phyloP scores from a whole-genome alignment of 2,113 vertebrate species.

The Cryptotis parvus region DNA sequence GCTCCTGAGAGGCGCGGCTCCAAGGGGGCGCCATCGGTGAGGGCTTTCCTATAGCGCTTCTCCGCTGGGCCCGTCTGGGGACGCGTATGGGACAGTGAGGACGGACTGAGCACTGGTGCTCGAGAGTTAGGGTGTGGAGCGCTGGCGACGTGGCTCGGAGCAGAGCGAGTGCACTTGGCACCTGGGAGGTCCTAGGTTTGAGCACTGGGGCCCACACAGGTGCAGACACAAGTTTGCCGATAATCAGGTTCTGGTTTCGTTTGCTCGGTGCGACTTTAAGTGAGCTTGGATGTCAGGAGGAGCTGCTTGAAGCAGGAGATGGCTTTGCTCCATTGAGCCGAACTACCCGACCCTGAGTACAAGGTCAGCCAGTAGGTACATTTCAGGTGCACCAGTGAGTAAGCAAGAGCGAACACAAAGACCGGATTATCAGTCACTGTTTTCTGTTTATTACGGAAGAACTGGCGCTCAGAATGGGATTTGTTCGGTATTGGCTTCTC shows the following conservation, averaged over 20 bases:
- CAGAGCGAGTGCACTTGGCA: neutral
- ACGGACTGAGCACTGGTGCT: neutral
- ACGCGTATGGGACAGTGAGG: neutral
- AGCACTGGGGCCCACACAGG: no score
- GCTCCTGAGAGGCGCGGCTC: no score
- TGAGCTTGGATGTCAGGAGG: neutral
- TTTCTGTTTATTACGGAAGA: conserved; percentile 24
- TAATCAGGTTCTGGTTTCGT: neutral
- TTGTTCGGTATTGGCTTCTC: neutral
- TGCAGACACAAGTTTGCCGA: neutral
- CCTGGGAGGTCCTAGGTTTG: no score
- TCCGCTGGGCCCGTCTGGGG: neutral
- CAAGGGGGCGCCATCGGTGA: no score
- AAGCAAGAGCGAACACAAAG: conserved; percentile 39
- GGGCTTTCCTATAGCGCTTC: neutral
- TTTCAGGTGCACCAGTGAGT: neutral
- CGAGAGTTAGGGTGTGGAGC: neutral
- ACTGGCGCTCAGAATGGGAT: neutral
- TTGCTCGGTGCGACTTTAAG: conserved; percentile 24
- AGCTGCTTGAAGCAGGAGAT: conserved; percentile 2
- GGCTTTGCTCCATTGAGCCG: conserved; percentile 15
- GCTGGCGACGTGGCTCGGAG: neutral
- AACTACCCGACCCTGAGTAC: no score
- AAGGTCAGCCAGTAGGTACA: neutral
- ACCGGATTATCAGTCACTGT: conserved; percentile 12